phyloP scores from a whole-genome alignment of 1,140 invertebrate genomes.

The Drosophila sproati region DNA sequence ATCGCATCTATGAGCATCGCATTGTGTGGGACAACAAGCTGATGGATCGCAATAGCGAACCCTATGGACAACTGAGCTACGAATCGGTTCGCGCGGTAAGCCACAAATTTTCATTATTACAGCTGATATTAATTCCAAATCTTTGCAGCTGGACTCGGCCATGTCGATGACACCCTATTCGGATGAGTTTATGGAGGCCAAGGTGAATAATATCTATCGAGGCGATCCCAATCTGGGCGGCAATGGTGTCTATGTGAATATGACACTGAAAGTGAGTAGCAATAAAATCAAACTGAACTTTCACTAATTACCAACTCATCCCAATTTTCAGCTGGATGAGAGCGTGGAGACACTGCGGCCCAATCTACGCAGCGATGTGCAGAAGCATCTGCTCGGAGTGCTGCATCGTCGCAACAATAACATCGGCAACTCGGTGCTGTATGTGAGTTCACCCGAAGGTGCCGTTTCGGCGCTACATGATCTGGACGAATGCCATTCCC shows the following conservation, averaged over 20 bases:
- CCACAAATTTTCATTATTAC: neutral
- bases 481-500: slow-evolving; percentile 94
- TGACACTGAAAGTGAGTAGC: slow-evolving; percentile 88
- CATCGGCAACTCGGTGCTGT: slow-evolving; percentile 93
- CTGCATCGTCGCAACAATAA: slow-evolving; percentile 93
- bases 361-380: slow-evolving; percentile 90
- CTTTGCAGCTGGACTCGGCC: slow-evolving; percentile 91
- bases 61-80: slow-evolving; percentile 92
- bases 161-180: slow-evolving; percentile 96
- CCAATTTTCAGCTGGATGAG: slow-evolving; percentile 86
- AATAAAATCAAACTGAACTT: neutral
- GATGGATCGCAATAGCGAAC: slow-evolving; percentile 90
- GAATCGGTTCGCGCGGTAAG: slow-evolving; percentile 94
- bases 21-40: slow-evolving; percentile 91
- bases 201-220: slow-evolving; percentile 92
- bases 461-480: slow-evolving; percentile 91
- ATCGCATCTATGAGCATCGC: slow-evolving; percentile 91
- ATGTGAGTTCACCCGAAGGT: slow-evolving; percentile 91
- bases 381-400: slow-evolving; percentile 93
- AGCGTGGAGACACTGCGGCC: slow-evolving; percentile 89
- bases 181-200: slow-evolving; percentile 92
- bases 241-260: slow-evolving; percentile 92
- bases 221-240: slow-evolving; percentile 88
- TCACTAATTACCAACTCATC: neutral
- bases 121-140: neutral